These are phyloP conservation scores for Trachelipus rathkii DNA, from an alignment of 1,140 invertebrate species.

Conservation along the genomic window DNA sequence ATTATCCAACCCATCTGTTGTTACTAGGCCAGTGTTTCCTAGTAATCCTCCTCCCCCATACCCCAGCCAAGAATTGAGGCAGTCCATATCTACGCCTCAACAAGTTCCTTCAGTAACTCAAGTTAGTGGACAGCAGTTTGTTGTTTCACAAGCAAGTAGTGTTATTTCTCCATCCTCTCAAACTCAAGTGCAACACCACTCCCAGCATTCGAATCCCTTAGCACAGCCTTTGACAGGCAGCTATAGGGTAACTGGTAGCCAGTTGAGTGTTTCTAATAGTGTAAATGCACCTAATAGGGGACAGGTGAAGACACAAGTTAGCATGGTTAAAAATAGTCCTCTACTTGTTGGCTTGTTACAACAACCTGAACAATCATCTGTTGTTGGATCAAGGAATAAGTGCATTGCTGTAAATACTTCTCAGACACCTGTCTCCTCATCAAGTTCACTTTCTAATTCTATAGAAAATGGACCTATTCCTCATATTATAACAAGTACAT, in stretches of 20 bases:
- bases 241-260: slow-evolving; percentile 28
- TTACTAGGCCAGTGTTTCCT: not conserved
- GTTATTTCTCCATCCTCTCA: slow-evolving; percentile 21
- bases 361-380: slow-evolving; percentile 39
- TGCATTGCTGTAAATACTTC: slow-evolving; percentile 25
- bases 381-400: slow-evolving; percentile 26
- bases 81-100: slow-evolving; percentile 34
- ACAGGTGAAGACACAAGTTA: slow-evolving; percentile 29
- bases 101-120: slow-evolving; percentile 21
- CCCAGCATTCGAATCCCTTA: slow-evolving; percentile 31
- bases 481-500: not conserved
- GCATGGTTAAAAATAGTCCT: slow-evolving; percentile 42
- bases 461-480: slow-evolving; percentile 9
- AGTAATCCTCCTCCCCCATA: slow-evolving; percentile 33
- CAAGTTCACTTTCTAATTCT: slow-evolving; percentile 23
- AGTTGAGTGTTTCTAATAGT: slow-evolving; percentile 4
- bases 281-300: slow-evolving; percentile 19
- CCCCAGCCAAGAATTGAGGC: slow-evolving; percentile 36
- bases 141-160: slow-evolving; percentile 21
- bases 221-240: slow-evolving; percentile 23
- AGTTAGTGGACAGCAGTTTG: slow-evolving; percentile 33
- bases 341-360: slow-evolving; percentile 40
- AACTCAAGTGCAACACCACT: slow-evolving; percentile 27
- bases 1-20: not conserved
- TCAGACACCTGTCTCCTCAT: not conserved